Percentiles rank a stretch among this genome's conserved stretches.
These are phyloP conservation scores for Drosophila parabipectinata DNA, from an alignment of 1,140 invertebrate genomes.

Conservation along the genomic window DNA sequence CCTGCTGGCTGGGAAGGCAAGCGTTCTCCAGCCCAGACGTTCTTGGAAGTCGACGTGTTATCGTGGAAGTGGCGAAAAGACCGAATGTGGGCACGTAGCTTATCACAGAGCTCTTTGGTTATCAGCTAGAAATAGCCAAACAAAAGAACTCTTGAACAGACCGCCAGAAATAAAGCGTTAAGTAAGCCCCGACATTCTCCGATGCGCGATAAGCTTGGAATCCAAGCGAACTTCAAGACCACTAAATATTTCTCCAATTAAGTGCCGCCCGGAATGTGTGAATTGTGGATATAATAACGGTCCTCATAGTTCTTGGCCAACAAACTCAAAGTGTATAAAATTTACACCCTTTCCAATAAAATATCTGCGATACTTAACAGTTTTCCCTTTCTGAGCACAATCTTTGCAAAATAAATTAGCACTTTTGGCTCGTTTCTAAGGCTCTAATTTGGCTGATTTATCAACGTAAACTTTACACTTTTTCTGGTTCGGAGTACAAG, in stretches of 20 bases:
- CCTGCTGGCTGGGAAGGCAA: not conserved
- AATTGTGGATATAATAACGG: constrained; percentile 23
- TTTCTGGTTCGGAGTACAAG: not conserved
- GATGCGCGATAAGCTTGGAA: constrained; percentile 14
- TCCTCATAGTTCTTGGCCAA: constrained; percentile 1
- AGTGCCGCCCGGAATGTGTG: not conserved
- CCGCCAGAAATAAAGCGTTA: constrained; percentile 5
- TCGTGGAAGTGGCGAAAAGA: not conserved
- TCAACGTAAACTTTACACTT: constrained; percentile 1
- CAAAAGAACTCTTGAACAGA: constrained; percentile 20
- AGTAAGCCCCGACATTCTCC: constrained; percentile 17
- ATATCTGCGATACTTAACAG: not conserved
- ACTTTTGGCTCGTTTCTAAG: constrained; percentile 10
- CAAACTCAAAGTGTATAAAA: constrained; percentile 10
- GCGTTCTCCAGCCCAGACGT: not conserved
- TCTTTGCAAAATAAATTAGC: constrained; percentile 24
- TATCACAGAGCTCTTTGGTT: constrained; percentile 21
- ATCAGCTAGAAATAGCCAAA: constrained; percentile 21
- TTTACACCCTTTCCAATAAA: constrained; percentile 10
- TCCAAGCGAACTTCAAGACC: not conserved
- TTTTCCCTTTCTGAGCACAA: constrained; percentile 26
- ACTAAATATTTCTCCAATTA: constrained; percentile 7
- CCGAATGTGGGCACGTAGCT: constrained; percentile 21
- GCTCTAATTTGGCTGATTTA: constrained; percentile 5
- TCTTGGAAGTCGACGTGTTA: constrained; percentile 2